phyloP scores from a whole-genome alignment of 2,797 vertebrate species.

The Falco novaeseelandiae region DNA sequence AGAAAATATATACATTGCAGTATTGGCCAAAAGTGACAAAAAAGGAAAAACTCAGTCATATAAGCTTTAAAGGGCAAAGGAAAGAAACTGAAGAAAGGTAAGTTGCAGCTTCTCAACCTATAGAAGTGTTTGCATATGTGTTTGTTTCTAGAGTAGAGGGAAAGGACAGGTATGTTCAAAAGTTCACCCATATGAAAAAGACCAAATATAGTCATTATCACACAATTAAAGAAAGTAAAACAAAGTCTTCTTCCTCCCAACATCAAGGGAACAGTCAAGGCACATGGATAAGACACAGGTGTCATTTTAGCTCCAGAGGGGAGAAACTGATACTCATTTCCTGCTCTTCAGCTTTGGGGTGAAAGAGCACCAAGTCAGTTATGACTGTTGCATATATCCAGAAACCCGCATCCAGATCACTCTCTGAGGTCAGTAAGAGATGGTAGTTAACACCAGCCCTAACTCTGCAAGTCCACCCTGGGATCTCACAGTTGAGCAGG shows the following conservation, averaged over 20 bases:
- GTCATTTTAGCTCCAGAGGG: slow-evolving; percentile 26
- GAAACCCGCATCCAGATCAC: slow-evolving; percentile 1
- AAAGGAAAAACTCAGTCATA: neutral
- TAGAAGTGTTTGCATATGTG: neutral
- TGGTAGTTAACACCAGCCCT: slow-evolving; percentile 37
- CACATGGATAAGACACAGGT: slow-evolving; percentile 24
- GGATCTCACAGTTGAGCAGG: slow-evolving; percentile 41
- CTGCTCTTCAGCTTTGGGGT: slow-evolving; percentile 20
- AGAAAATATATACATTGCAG: neutral
- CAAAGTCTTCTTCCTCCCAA: neutral
- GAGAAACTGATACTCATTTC: slow-evolving; percentile 53
- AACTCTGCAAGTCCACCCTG: neutral
- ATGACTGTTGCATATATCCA: slow-evolving; percentile 11
- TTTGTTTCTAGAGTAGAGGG: neutral
- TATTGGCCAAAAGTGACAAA: slow-evolving; percentile 6
- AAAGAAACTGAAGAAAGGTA: neutral
- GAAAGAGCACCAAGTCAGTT: slow-evolving; percentile 47
- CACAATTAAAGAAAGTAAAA: slow-evolving; percentile 4
- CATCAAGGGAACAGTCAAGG: slow-evolving; percentile 4
- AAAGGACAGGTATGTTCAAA: neutral
- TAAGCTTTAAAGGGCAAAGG: neutral
- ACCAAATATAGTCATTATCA: neutral
- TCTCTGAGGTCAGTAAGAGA: slow-evolving; percentile 22
- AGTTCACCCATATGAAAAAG: neutral
- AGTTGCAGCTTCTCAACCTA: neutral